Evolutionary conservation across 2,113 vertebrate genomes (phyloP).

Genomic region (Dicaeum eximium): DNA sequence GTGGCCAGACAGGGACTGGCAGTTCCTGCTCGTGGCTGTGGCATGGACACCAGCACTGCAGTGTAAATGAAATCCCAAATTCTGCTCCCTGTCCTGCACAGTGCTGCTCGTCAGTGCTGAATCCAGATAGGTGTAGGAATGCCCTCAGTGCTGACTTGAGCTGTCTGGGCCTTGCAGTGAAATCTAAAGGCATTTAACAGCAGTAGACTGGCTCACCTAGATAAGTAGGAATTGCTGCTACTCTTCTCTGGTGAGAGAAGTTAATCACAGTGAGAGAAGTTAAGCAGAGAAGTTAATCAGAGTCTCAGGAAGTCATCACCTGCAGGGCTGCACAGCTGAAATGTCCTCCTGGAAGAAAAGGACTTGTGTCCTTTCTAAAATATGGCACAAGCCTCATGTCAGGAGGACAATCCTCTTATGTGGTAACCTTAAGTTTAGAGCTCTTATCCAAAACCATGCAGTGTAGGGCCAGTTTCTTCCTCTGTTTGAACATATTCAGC

Average conservation of each 20-base stretch:
- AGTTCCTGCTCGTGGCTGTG: neutral
- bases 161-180: neutral
- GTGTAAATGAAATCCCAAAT: neutral
- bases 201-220: neutral
- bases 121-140: neutral
- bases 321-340: neutral
- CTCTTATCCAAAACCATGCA: neutral
- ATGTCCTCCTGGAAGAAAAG: neutral
- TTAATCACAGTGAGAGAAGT: neutral
- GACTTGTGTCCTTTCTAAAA: neutral
- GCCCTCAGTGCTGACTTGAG: neutral
- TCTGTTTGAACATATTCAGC: neutral
- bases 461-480: neutral
- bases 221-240: neutral
- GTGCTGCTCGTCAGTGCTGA: neutral
- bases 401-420: neutral
- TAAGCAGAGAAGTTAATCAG: neutral
- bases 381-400: neutral
- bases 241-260: neutral
- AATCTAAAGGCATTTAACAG: neutral
- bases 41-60: neutral
- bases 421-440: neutral
- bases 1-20: neutral
- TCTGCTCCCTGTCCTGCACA: neutral
- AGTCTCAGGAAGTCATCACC: neutral